Base-by-base conservation (phyloP, 2,888 invertebrate genomes). In the Temnothorax ravouxi region DNA sequence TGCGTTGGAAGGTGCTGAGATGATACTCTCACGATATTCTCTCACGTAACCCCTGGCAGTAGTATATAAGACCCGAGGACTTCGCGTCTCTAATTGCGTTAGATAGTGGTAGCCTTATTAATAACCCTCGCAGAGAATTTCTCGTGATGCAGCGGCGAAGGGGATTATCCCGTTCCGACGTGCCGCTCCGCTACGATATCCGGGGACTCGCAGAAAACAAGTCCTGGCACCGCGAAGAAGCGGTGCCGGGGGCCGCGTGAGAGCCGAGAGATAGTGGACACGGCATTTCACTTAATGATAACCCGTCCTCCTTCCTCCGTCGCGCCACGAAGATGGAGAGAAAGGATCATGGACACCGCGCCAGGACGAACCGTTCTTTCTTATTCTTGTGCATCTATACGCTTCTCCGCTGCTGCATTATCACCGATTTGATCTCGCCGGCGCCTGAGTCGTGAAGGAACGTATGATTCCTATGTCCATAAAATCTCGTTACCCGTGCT, bases 261-360 rank as follows among this genome's bases (percentile, higher is more conserved):
- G 91, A 92, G 91, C 88, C 88, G 83, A 86, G 91, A 92, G 94
- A 94, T 94, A 94, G 93, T 91, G 94, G 95, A 95, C 95, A 94
- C 92, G 95, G 94, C 95, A 95, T 95, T 95, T 95, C 95, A 94
- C 95, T 95, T 95, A 95, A 94, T 95, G 95, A 95, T 94, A 94
- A 94, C 94, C 92, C 92, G 92, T 92, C 93, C 84, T 85, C 71
- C 75, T 86, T 85, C 84, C 85, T 61, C 56, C 81, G 62, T 76
- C 52, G 66, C 71, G 72, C 77, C 80, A 72, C 41, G 71, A 47
- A 71, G 52, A 41, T 56, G 52, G 67, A 62, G 82, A 71, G 80
- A 84, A 88, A 86, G 87, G 84, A 88, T 85, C 76, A 82, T 79
- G 84, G 71, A 85, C 59, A 87, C 80, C 66, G 81, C 80, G 84